phyloP scores from a whole-genome alignment of 1,140 invertebrate genomes.

The Amphibalanus amphitrite region DNA sequence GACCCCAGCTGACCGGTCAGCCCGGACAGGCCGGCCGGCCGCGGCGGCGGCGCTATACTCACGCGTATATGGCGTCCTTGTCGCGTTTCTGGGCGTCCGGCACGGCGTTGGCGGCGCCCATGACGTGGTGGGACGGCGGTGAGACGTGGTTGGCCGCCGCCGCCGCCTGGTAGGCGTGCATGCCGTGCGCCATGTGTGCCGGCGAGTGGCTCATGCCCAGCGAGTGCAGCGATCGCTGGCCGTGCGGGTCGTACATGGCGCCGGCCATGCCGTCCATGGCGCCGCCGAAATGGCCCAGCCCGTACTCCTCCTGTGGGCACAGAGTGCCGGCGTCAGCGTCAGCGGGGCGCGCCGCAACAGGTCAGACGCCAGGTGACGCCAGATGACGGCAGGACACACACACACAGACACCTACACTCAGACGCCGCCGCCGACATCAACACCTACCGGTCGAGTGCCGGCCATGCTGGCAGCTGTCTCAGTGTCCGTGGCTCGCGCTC shows the following conservation, averaged over 20 bases:
- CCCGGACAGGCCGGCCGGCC: too few relatives aligned
- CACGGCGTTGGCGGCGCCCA: background rate
- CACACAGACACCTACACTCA: too few relatives aligned
- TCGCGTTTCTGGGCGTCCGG: background rate
- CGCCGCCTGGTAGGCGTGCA: background rate
- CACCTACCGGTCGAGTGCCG: background rate
- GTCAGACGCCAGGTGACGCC: too few relatives aligned
- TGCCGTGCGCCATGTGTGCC: background rate
- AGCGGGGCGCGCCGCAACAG: background rate
- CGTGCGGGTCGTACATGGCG: conserved; percentile 3
- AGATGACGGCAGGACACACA: too few relatives aligned
- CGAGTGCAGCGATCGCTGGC: background rate
- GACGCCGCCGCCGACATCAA: too few relatives aligned
- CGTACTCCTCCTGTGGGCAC: conserved; percentile 5
- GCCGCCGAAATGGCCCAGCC: background rate
- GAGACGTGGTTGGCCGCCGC: background rate
- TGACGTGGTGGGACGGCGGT: background rate
- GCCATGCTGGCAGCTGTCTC: background rate
- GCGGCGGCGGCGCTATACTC: too few relatives aligned
- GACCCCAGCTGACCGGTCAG: too few relatives aligned
- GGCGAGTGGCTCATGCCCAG: background rate
- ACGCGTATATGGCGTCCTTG: conserved; percentile 4
- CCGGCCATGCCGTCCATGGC: background rate
- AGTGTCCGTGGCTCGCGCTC: too few relatives aligned
- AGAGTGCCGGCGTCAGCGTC: background rate